Base-by-base conservation (phyloP, 2,888 invertebrate genomes). In the Tipula helvola region DNA sequence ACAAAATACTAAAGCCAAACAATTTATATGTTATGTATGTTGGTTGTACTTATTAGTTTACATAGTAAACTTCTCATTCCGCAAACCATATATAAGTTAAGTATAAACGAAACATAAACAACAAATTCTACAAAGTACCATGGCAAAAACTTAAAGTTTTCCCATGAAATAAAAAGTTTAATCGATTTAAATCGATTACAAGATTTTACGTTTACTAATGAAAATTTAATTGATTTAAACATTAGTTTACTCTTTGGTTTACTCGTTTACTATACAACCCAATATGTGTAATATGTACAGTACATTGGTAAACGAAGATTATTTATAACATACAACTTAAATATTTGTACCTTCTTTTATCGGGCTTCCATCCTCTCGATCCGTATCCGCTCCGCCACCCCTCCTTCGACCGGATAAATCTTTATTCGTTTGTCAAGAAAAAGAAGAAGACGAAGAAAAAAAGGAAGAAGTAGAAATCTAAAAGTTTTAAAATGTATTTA, bases 111-210 rank as follows among this genome's bases (percentile, higher is more conserved):
- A 71, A 52, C 52, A 16, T 52, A 52, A 52, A 52, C 52, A 52
- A 52, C 16, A 52, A 52, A 52, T 16, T 52, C 7, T 4, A 16
- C 28, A 71, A 28, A 71, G 71, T 28, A 28, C 71, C 28, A 28
- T 28, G 10, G 71, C 71, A 71, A 71, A 71, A 71, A 71, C 28
- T 71, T 71, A 71, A 71, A 28, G 28, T 71, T 71, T 57, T 57
- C 52, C 5, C 52, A 71, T 71, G 71, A 71, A 71, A 71, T 39
- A 39, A 39, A 71, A 71, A 71, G 10, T 71, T 71, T 71, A 71
- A 71, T 71, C 71, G 71, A 71, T 71, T 71, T 71, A 71, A 71
- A 71, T 71, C 71, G 71, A 71, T 71, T 71, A 71, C 71, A 71
- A 71, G 71, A 71, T 71, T 71, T 71, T 71, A 71, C 71, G 71